phyloP scores from a whole-genome alignment of 2,113 vertebrate species.

The Nothobranchius furzeri region DNA sequence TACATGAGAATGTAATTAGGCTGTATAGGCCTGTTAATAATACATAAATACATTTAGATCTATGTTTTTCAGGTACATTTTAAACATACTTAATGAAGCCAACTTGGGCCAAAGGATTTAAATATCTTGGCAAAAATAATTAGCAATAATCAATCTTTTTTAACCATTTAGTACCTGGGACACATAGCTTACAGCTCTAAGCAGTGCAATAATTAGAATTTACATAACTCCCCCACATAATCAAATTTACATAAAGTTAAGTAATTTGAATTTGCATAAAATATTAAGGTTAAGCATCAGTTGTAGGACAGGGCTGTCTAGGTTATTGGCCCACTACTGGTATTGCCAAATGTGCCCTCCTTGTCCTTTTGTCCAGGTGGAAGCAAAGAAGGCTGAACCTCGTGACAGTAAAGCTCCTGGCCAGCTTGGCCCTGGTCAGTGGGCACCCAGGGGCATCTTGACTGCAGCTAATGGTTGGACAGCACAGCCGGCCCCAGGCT shows the following conservation, averaged over 20 bases:
- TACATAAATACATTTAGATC: slow-evolving; percentile 19
- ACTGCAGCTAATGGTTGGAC: slow-evolving; percentile 97
- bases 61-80: slow-evolving; percentile 95
- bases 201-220: slow-evolving; percentile 55
- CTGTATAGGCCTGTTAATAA: slow-evolving; percentile 57
- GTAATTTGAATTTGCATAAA: slow-evolving; percentile 70
- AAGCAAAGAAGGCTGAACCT: slow-evolving; percentile 97
- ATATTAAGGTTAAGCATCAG: slow-evolving; percentile 79
- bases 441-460: slow-evolving; percentile 92
- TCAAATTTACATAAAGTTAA: slow-evolving; percentile 62
- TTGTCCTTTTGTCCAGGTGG: slow-evolving; percentile 93
- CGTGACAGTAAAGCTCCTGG: slow-evolving; percentile 96
- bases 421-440: slow-evolving; percentile 90
- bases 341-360: slow-evolving; percentile 75
- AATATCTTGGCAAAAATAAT: not conserved
- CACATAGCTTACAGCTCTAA: slow-evolving; percentile 82
- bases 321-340: slow-evolving; percentile 56
- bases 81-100: not conserved
- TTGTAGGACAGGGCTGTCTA: slow-evolving; percentile 76
- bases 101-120: not conserved
- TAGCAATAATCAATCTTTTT: not conserved
- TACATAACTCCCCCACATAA: slow-evolving; percentile 64
- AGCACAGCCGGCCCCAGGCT: slow-evolving; percentile 91
- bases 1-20: slow-evolving; percentile 86
- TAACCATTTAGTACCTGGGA: slow-evolving; percentile 87